phyloP scores from a whole-genome alignment of 2,888 invertebrate genomes.

The Leptarthrus brevirostris region DNA sequence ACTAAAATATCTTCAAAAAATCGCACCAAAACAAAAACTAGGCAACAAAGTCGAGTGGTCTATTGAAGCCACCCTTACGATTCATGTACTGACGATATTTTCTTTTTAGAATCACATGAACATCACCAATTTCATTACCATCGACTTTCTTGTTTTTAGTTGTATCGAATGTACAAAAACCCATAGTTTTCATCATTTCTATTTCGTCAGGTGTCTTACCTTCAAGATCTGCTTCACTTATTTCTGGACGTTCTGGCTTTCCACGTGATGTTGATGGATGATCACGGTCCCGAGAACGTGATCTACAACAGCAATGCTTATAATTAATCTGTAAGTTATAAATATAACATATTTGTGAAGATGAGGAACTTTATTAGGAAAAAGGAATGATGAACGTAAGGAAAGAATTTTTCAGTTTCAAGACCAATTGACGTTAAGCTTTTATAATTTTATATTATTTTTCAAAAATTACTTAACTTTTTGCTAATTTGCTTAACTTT shows the following conservation, averaged over 20 bases:
- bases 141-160: slow-evolving; percentile 97
- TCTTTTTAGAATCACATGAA: slow-evolving; percentile 94
- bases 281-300: slow-evolving; percentile 59
- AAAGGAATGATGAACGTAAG: too few species aligned
- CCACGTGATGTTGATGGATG: slow-evolving; percentile 60
- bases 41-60: slow-evolving; percentile 96
- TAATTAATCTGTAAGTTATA: background rate
- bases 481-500: too few species aligned
- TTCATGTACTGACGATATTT: slow-evolving; percentile 99
- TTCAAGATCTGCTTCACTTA: slow-evolving; percentile 86
- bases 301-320: slow-evolving; percentile 47
- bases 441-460: too few species aligned
- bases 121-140: slow-evolving; percentile 93
- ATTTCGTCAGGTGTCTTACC: slow-evolving; percentile 92
- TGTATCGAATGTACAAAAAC: slow-evolving; percentile 94
- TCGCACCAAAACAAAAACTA: slow-evolving; percentile 61
- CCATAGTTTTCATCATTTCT: slow-evolving; percentile 97
- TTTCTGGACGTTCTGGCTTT: slow-evolving; percentile 71
- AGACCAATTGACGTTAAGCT: too few species aligned
- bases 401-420: too few species aligned
- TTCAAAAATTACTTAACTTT: too few species aligned
- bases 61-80: slow-evolving; percentile 97
- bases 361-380: background rate
- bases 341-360: background rate
- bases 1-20: too few species aligned